These are phyloP conservation scores for Ophioderma brevispina DNA, from an alignment of 35 echinoderm and acorn worm genomes.

Conservation along the genomic window DNA sequence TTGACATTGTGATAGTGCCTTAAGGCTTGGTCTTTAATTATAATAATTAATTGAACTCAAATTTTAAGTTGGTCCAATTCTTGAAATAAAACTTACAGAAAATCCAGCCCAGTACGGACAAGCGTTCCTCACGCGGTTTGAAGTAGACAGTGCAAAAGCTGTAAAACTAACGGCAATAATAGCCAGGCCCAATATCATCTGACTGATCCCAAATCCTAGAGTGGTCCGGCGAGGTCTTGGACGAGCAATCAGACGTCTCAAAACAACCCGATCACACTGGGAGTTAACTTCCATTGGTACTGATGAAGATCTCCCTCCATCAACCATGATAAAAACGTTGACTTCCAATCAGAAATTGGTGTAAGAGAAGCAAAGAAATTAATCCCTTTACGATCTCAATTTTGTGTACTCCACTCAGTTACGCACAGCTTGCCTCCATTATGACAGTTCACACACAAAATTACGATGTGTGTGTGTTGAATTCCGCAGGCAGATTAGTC, in stretches of 20 bases:
- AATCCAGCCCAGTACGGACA: slow-evolving; percentile 92
- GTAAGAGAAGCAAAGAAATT: too few relatives aligned
- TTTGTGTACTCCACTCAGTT: too few relatives aligned
- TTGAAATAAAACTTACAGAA: slow-evolving; percentile 84
- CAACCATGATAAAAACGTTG: background rate
- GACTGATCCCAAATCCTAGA: slow-evolving; percentile 70
- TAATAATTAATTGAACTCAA: too few relatives aligned
- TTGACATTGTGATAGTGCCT: too few relatives aligned
- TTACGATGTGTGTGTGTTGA: too few relatives aligned
- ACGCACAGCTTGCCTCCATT: too few relatives aligned
- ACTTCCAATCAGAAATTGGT: too few relatives aligned
- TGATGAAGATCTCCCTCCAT: background rate
- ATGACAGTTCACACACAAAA: too few relatives aligned
- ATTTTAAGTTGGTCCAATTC: too few relatives aligned
- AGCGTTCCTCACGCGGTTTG: slow-evolving; percentile 77
- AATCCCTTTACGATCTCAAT: too few relatives aligned
- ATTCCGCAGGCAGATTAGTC: too few relatives aligned
- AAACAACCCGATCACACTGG: slow-evolving; percentile 32
- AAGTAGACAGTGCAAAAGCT: slow-evolving; percentile 79
- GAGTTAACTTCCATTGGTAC: background rate
- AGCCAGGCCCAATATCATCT: slow-evolving; percentile 66
- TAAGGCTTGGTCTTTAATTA: too few relatives aligned
- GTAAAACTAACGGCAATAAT: slow-evolving; percentile 80
- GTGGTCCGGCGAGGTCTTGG: slow-evolving; percentile 48
- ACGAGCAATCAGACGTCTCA: slow-evolving; percentile 19